Conservation (phyloP, 2,888 invertebrate genomes). For the Melanargia galathea region DNA sequence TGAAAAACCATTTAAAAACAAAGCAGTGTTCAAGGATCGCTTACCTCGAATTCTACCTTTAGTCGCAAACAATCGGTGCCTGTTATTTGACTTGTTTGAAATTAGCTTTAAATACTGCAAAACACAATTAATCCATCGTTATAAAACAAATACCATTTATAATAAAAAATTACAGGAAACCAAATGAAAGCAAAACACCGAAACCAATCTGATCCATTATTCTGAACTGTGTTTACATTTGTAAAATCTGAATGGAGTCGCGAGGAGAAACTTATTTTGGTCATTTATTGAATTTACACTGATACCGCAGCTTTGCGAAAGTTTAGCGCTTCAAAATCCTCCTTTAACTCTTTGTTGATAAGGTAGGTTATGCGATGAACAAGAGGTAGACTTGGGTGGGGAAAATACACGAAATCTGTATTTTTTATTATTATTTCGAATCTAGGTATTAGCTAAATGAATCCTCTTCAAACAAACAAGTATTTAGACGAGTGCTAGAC, state of each 20-base stretch:
- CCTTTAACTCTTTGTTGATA: background rate
- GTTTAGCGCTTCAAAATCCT: background rate
- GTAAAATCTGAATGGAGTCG: slow-evolving; percentile 42
- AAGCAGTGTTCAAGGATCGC: too few species aligned
- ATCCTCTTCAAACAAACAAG: background rate
- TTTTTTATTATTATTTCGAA: slow-evolving; percentile 35
- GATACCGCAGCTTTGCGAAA: slow-evolving; percentile 41
- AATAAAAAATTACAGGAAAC: background rate
- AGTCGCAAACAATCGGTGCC: too few species aligned
- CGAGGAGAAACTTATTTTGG: slow-evolving; percentile 42
- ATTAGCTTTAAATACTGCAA: background rate
- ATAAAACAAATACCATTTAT: background rate
- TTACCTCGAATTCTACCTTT: too few species aligned
- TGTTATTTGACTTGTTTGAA: background rate
- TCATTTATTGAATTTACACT: slow-evolving; percentile 49
- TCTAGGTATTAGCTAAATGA: slow-evolving; percentile 22
- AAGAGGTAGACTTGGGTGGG: slow-evolving; percentile 13
- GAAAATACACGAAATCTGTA: slow-evolving; percentile 17
- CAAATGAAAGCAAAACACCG: slow-evolving; percentile 2
- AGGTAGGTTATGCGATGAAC: slow-evolving; percentile 16
- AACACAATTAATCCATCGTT: too few species aligned
- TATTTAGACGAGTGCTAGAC: background rate
- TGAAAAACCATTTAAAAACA: too few species aligned
- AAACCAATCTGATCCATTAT: slow-evolving; percentile 26
- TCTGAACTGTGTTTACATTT: slow-evolving; percentile 40